phyloP scores from a whole-genome alignment of 2,113 vertebrate genomes.

The Rynchops niger region DNA sequence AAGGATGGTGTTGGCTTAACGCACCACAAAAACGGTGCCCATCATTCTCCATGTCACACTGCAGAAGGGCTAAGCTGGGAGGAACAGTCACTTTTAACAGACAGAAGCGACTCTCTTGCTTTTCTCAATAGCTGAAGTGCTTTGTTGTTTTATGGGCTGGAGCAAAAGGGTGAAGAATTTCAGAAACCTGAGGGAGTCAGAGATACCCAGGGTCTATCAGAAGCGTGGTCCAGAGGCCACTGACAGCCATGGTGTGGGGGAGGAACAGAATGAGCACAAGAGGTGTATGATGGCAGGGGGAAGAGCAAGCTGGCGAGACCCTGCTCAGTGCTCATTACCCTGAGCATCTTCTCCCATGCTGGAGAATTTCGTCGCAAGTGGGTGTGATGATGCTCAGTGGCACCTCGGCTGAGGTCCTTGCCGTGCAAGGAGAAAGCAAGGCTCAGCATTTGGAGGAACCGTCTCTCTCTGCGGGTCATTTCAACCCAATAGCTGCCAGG shows the following conservation, averaged over 20 bases:
- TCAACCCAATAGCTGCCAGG: not conserved
- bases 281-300: not conserved
- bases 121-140: not conserved
- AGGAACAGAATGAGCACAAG: not conserved
- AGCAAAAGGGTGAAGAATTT: not conserved
- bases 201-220: not conserved
- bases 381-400: not conserved
- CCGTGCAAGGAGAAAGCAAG: not conserved
- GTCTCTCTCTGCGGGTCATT: not conserved
- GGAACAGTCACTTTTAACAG: not conserved
- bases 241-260: not conserved
- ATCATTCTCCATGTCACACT: not conserved
- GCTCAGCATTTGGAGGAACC: not conserved
- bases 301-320: not conserved
- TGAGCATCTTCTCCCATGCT: not conserved
- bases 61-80: not conserved
- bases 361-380: fast-evolving
- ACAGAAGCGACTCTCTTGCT: fast-evolving
- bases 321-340: fast-evolving
- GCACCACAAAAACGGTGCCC: fast-evolving
- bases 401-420: not conserved
- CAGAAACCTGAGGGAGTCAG: not conserved
- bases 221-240: not conserved
- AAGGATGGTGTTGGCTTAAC: not conserved
- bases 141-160: not conserved